Percentiles rank a stretch among this genome's conserved stretches.
phyloP scores from a whole-genome alignment of 64 coral and sea anemone genomes.

The Dendronephthya gigantea region DNA sequence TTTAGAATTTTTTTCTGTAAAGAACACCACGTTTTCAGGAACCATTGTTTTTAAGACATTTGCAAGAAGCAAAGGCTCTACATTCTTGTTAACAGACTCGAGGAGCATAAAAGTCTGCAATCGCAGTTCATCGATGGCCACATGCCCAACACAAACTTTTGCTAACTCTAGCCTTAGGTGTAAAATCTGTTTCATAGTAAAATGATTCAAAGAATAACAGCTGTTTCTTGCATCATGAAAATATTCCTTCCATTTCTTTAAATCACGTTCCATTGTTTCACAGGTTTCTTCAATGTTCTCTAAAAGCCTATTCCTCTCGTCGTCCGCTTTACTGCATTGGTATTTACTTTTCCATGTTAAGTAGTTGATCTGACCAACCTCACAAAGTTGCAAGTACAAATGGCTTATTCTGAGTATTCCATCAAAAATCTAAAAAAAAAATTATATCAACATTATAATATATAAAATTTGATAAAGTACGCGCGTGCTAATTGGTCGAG shows the following conservation, averaged over 20 bases:
- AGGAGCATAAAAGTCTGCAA: slow-evolving; percentile 45
- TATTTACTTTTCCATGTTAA: slow-evolving; percentile 51
- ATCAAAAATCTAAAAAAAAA: slow-evolving; percentile 50
- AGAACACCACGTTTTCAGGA: not conserved
- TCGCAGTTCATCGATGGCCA: not conserved
- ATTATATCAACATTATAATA: too few relatives aligned
- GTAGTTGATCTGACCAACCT: slow-evolving; percentile 45
- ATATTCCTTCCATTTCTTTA: slow-evolving; percentile 27
- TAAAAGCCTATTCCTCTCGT: not conserved
- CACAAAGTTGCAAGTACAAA: slow-evolving; percentile 54
- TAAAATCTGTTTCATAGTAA: slow-evolving; percentile 53
- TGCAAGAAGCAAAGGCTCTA: not conserved
- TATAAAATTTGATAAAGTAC: too few relatives aligned
- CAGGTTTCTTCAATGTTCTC: not conserved
- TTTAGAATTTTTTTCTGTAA: not conserved
- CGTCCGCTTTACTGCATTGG: not conserved
- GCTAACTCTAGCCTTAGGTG: slow-evolving; percentile 48
- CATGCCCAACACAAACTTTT: not conserved
- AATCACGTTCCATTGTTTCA: slow-evolving; percentile 23
- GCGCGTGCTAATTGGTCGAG: too few relatives aligned
- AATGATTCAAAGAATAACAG: slow-evolving; percentile 48
- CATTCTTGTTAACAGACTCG: slow-evolving; percentile 33
- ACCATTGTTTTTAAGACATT: not conserved
- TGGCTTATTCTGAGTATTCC: slow-evolving; percentile 32
- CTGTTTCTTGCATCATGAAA: slow-evolving; percentile 13